phyloP scores from a whole-genome alignment of 2,113 vertebrate species.

The Dermatemys mawii region DNA sequence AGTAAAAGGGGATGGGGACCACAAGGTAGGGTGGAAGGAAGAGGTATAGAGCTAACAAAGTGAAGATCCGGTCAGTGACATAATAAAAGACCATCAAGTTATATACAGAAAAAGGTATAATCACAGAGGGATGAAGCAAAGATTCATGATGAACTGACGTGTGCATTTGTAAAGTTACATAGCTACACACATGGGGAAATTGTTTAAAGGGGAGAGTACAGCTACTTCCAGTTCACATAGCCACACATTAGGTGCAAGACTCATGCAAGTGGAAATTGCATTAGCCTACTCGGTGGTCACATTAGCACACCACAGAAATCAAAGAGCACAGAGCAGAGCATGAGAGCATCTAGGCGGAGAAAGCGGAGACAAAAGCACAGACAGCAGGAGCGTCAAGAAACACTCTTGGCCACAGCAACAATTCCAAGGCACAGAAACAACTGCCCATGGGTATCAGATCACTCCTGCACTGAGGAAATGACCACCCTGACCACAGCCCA shows the following conservation, averaged over 20 bases:
- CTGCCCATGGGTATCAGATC: background rate
- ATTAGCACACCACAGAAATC: background rate
- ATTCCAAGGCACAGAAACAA: background rate
- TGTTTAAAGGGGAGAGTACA: background rate
- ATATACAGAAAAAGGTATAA: background rate
- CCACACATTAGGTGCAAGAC: background rate
- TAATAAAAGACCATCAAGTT: background rate
- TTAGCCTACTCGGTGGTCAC: background rate
- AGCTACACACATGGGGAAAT: background rate
- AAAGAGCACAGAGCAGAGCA: background rate
- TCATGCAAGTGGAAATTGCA: background rate
- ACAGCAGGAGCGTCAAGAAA: background rate
- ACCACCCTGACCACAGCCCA: background rate
- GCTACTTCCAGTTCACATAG: background rate
- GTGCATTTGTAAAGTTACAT: background rate
- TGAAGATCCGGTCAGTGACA: background rate
- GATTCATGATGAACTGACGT: background rate
- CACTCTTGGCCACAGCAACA: background rate
- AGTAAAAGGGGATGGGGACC: background rate
- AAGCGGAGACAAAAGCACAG: background rate
- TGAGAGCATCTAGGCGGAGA: background rate
- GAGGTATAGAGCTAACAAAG: background rate
- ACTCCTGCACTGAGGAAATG: background rate
- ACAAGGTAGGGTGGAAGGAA: background rate
- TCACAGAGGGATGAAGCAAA: background rate